Conservation (phyloP, 1,140 invertebrate species). For the Platyscapa corneri region DNA sequence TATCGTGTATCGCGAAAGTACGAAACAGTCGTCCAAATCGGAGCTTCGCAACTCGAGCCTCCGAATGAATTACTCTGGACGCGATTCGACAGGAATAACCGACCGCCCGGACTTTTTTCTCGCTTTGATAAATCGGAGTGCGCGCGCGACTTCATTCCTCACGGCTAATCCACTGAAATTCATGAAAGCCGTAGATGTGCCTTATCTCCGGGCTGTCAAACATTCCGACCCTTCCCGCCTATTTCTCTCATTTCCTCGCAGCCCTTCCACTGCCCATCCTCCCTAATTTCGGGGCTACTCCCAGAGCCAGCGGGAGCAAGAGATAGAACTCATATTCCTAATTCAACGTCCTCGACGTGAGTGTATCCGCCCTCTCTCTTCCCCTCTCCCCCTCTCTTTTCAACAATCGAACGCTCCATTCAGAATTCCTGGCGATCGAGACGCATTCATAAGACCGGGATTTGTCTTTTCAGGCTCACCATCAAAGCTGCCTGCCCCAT, state of each 20-base stretch:
- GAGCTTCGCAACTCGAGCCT: neutral
- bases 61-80: neutral
- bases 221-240: neutral
- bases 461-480: slow-evolving; percentile 81
- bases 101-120: neutral
- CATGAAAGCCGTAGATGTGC: neutral
- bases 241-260: too few relatives aligned
- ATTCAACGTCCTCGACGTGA: neutral
- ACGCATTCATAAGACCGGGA: neutral
- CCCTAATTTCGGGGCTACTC: neutral
- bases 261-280: neutral
- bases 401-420: neutral
- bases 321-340: neutral
- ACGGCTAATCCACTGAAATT: slow-evolving; percentile 15
- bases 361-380: neutral
- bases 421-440: slow-evolving; percentile 23
- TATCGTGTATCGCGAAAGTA: neutral
- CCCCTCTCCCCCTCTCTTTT: neutral
- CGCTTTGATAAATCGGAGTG: slow-evolving; percentile 6
- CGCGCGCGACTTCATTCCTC: slow-evolving; percentile 5
- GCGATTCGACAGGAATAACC: too few relatives aligned
- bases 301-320: too few relatives aligned
- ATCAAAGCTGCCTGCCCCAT: slow-evolving; percentile 95
- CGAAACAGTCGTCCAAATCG: neutral
- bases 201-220: neutral